These are phyloP conservation scores for Meiosimyza platycephala DNA, from an alignment of 2,888 invertebrate species.

Conservation along the genomic window DNA sequence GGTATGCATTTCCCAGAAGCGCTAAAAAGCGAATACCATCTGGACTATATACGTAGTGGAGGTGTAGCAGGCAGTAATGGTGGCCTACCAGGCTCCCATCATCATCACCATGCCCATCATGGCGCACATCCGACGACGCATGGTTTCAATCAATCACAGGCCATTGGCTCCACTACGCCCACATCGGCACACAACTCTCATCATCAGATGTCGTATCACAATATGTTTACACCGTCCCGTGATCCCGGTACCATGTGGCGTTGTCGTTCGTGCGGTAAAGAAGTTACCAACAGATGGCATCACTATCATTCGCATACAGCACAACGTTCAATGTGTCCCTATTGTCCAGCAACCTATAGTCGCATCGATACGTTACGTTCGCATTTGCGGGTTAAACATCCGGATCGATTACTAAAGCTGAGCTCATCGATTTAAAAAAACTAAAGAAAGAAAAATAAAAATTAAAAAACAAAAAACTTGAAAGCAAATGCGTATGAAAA, in stretches of 20 bases:
- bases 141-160: constrained; percentile 55
- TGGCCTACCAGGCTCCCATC: constrained; percentile 46
- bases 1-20: constrained; percentile 64
- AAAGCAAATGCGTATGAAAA: background rate
- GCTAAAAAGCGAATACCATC: constrained; percentile 63
- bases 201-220: constrained; percentile 79
- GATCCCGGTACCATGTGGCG: constrained; percentile 82
- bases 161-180: constrained; percentile 50
- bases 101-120: constrained; percentile 39
- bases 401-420: constrained; percentile 65
- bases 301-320: constrained; percentile 87
- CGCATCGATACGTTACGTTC: constrained; percentile 87
- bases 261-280: constrained; percentile 85
- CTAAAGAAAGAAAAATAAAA: background rate
- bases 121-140: constrained; percentile 45
- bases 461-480: background rate
- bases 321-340: constrained; percentile 83
- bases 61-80: constrained; percentile 48
- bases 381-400: constrained; percentile 83
- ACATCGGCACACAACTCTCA: constrained; percentile 61
- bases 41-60: constrained; percentile 59
- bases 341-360: constrained; percentile 88
- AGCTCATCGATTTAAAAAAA: constrained; percentile 62
- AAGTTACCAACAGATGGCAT: constrained; percentile 89
- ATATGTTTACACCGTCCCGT: constrained; percentile 82